These are phyloP conservation scores for Dolichotis patagonum DNA, from an alignment of 2,113 vertebrate genomes.

Conservation along the genomic window DNA sequence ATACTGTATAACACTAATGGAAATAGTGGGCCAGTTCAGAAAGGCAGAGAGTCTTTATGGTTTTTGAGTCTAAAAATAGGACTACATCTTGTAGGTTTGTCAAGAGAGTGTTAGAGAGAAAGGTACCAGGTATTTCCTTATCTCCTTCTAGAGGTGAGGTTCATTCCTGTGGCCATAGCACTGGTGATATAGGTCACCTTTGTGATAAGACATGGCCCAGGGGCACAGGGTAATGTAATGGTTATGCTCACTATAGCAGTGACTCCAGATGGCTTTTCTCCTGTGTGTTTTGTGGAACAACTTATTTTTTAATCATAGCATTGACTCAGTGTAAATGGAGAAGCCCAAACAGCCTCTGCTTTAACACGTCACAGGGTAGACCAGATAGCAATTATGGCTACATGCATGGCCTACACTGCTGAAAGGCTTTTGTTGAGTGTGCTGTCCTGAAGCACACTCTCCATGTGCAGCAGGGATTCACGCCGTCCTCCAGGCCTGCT, in stretches of 20 bases:
- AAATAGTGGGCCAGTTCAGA: neutral
- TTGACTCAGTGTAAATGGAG: neutral
- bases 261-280: neutral
- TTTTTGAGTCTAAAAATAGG: neutral
- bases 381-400: neutral
- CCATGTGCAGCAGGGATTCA: accelerated
- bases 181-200: too few species aligned
- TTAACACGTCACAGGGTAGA: neutral
- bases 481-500: neutral
- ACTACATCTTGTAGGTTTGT: neutral
- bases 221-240: neutral
- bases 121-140: neutral
- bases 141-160: neutral
- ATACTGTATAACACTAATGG: neutral
- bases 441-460: too few species aligned
- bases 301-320: neutral
- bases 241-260: neutral
- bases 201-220: neutral
- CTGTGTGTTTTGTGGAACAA: neutral
- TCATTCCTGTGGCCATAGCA: too few species aligned
- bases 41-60: neutral
- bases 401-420: too few species aligned
- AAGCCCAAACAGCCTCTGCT: neutral
- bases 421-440: neutral
- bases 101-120: neutral